These are phyloP conservation scores for Pinctada fucata DNA, from an alignment of 2,888 invertebrate species.

Conservation along the genomic window DNA sequence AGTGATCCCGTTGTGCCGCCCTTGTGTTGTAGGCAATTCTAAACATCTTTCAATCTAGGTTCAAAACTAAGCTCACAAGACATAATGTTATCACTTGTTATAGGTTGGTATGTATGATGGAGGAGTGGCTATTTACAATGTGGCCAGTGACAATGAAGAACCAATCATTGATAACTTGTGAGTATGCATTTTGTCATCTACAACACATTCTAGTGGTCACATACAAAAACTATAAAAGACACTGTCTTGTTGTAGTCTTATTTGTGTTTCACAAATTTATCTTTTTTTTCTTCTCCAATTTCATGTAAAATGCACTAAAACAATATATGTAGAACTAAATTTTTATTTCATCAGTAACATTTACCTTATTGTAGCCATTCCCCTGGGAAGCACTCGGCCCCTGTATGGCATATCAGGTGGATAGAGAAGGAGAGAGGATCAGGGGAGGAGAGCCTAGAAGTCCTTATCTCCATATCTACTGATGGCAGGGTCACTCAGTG, in stretches of 20 bases:
- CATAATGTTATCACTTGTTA: conserved; percentile 61
- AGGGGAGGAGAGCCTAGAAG: conserved; percentile 73
- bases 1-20: too few species aligned
- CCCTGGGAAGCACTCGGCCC: conserved; percentile 72
- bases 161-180: conserved; percentile 75
- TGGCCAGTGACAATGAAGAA: conserved; percentile 67
- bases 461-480: conserved; percentile 76
- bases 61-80: conserved; percentile 71
- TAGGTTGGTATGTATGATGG: conserved; percentile 76
- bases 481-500: conserved; percentile 77
- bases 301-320: too few species aligned
- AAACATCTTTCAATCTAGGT: too few species aligned
- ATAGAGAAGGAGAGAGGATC: conserved; percentile 74
- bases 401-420: conserved; percentile 77
- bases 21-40: too few species aligned
- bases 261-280: too few species aligned
- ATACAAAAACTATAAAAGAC: too few species aligned
- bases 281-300: too few species aligned
- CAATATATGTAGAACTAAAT: too few species aligned
- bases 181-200: conserved; percentile 47
- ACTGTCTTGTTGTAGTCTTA: too few species aligned
- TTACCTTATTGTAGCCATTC: conserved; percentile 58
- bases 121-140: conserved; percentile 75
- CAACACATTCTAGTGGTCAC: too few species aligned
- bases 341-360: too few species aligned